A percentile compares a stretch with the other conserved stretches of the same genome.
phyloP scores from a whole-genome alignment of 2,797 vertebrate species.

The Manis pentadactyla region DNA sequence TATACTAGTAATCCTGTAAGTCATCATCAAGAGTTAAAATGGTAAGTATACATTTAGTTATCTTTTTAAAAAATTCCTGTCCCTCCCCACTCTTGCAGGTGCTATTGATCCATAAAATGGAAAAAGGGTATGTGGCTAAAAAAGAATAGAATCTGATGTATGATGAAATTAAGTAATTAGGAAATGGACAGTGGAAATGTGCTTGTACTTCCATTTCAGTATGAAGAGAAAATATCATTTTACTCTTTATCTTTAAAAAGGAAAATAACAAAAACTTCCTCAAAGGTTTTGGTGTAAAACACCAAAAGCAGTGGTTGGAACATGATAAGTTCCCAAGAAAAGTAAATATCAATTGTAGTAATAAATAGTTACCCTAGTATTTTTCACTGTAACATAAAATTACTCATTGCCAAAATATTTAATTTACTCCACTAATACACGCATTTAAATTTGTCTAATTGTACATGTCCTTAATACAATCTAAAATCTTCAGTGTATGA shows the following conservation, averaged over 20 bases:
- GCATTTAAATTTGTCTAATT: conserved; percentile 44
- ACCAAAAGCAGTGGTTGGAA: background rate
- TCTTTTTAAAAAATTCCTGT: background rate
- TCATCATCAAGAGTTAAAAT: conserved; percentile 27
- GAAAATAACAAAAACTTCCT: background rate
- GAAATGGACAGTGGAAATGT: background rate
- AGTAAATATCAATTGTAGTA: background rate
- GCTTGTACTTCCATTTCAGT: background rate
- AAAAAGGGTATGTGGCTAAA: background rate
- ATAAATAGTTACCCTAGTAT: background rate
- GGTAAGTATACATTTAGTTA: background rate
- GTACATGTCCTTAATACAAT: background rate
- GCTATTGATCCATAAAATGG: background rate
- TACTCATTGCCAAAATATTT: conserved; percentile 10
- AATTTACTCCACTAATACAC: background rate
- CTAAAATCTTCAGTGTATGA: conserved; percentile 19
- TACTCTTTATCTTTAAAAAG: conserved; percentile 15
- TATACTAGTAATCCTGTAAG: background rate
- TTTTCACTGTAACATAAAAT: conserved; percentile 40
- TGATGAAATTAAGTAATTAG: conserved; percentile 34
- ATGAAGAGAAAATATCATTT: conserved; percentile 19
- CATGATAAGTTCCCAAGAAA: background rate
- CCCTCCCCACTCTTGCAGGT: background rate
- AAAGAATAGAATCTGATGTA: background rate
- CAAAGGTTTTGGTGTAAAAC: background rate